Evolutionary conservation across 1,140 invertebrate species (phyloP), one percentile per base, ranked within the genome.

Genomic region (Drosophila mauritiana): DNA sequence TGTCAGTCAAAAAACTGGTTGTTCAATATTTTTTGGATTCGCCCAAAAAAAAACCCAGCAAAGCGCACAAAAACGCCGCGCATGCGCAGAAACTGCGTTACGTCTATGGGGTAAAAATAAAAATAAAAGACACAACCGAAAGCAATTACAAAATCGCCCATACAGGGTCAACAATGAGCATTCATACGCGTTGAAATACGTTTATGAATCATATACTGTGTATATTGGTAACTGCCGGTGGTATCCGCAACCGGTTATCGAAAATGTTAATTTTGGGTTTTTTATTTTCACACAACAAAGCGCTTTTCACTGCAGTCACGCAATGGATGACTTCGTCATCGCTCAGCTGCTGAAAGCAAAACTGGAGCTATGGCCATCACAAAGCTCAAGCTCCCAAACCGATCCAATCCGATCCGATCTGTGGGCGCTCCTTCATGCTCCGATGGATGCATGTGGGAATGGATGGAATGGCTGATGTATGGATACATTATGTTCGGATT

Each of bases 71-170:
- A 62, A 51, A 8, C 4, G 13, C 15, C 25, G 37, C 43, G 37
- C 64, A 51, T 57, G 67, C 39, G 53, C 67, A 45, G 27, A 51
- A 55, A 68, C 36, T 59, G 36, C 51, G 45, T 59, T 52, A 43
- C 63, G 59, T 27, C 27, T 36, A 51, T 52, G 36, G 36, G 48
- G 56, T 15, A 49, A 39, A 53, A 51, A 56, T 40, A 25, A 53
- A 20, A 17, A 62, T 34, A 25, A 31, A 31, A 11, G 12, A 39
- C 12, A 3, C 45, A 27, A 7, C 27, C 17, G 43, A 63, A 74
- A 48, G 63, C 72, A 83, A 88, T 86, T 86, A 88, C 82, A 83
- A 86, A 86, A 86, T 88, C 84, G 79, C 70, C 70, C 68, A 83
- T 83, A 81, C 74, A 86, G 83, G 82, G 74, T 86, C 79, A 67